Evolutionary conservation across 1,140 invertebrate genomes (phyloP).

Genomic region (Drosophila suzukii): DNA sequence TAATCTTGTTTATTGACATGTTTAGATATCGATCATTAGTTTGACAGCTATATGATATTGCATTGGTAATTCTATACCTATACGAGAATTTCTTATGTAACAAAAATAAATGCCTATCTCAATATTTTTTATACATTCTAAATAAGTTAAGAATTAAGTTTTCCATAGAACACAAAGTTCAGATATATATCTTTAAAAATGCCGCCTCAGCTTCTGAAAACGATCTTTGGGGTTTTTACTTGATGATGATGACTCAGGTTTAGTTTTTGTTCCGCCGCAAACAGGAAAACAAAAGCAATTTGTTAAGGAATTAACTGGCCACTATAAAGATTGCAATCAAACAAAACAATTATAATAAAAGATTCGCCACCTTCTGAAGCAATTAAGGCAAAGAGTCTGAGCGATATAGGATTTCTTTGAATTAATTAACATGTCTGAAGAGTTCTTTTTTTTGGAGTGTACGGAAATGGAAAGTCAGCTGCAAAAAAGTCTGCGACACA

Average conservation of each 20-base stretch:
- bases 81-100: too few relatives aligned
- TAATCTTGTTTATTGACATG: conserved; percentile 42
- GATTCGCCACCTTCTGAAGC: conserved; percentile 25
- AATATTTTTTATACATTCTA: not conserved
- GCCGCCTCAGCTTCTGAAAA: not conserved
- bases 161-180: not conserved
- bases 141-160: too few relatives aligned
- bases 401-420: conserved; percentile 1
- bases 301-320: conserved; percentile 16
- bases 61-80: not conserved
- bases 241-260: conserved; percentile 34
- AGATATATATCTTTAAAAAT: not conserved
- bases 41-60: conserved; percentile 29
- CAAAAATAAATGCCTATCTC: too few relatives aligned
- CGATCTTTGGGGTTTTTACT: not conserved
- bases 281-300: conserved; percentile 25
- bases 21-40: conserved; percentile 32
- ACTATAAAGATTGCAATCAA: conserved; percentile 36
- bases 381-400: conserved; percentile 6
- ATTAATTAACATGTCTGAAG: conserved; percentile 1
- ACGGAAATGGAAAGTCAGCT: conserved; percentile 32
- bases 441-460: conserved; percentile 29
- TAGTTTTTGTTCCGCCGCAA: conserved; percentile 19
- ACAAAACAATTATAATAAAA: conserved; percentile 45
- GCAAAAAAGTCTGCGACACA: conserved; percentile 35